Base-by-base conservation (phyloP, 2,888 invertebrate genomes). In the Conus canariensis region DNA sequence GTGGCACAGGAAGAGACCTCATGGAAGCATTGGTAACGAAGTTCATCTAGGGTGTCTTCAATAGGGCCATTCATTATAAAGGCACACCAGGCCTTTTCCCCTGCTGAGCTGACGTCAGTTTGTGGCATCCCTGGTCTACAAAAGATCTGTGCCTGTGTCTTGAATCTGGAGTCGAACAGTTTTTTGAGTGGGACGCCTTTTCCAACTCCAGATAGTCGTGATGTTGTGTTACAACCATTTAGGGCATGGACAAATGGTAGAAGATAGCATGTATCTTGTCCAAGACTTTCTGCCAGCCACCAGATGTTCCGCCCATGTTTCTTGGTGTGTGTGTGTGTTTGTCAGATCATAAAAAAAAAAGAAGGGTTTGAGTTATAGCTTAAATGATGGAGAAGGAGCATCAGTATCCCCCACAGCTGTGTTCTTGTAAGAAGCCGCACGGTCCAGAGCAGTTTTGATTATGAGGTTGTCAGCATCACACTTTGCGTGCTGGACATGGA, bases 391-490 rank as follows among this genome's bases (percentile, higher is more conserved):
- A 86, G 90, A 7, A 93, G 88, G 1, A 93, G 88, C 45, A 45
- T 45, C 45, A 45, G 45, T 45, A 45, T 45, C 45, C 45, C 45
- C 45, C 45, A 45, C 45, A 45, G 45, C 45, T n/a, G 16, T 77
- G 30, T 91, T 93, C 82, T n/a, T 16, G 14, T n/a, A 12, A 19
- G 30, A 70, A 8, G 19, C 58, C 22, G 93, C 90, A 74, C 19
- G 60, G 9, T 88, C 58, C 14, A 93, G 58, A 0, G 92, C 93
- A 30, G 92, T 94, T 83, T 91, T n/a, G 6, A 90, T 93, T 85
- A 94, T 93, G 2, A 92, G 45, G 45, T 45, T 45, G 45, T 45
- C 45, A 45, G 45, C 45, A 45, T 45, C 45, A 45, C 45, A 45
- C 19, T 64, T 45, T 16, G 94, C 93, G 89, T 94, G 92, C 4